Percentiles rank a stretch among this genome's conserved stretches.
Conservation (phyloP, 2,888 invertebrate genomes). For the Artemia sinica region DNA sequence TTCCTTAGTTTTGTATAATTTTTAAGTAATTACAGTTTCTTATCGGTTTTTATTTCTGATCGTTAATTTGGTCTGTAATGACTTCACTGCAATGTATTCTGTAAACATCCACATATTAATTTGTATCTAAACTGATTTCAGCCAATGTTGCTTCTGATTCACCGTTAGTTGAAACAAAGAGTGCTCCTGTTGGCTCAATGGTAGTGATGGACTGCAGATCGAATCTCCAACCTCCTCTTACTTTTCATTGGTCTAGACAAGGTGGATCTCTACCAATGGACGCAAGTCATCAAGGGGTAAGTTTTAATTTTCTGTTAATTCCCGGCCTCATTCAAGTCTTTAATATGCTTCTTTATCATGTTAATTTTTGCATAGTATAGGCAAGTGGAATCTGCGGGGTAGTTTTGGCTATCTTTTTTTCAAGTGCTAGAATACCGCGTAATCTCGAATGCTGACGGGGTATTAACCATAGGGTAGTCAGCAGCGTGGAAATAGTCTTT, state of each 20-base stretch:
- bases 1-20: too few relatives aligned
- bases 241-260: constrained; percentile 55
- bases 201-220: constrained; percentile 50
- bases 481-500: too few relatives aligned
- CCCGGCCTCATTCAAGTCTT: not conserved
- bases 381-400: too few relatives aligned
- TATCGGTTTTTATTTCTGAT: too few relatives aligned
- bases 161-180: constrained; percentile 37
- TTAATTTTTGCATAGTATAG: constrained; percentile 12
- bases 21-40: too few relatives aligned
- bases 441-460: too few relatives aligned
- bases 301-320: constrained; percentile 22
- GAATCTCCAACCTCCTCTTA: constrained; percentile 44
- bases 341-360: not conserved
- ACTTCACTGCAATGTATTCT: too few relatives aligned
- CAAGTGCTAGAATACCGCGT: too few relatives aligned
- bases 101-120: too few relatives aligned
- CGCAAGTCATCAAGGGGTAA: constrained; percentile 39
- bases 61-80: too few relatives aligned
- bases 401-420: too few relatives aligned
- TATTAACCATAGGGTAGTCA: too few relatives aligned
- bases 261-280: constrained; percentile 46
- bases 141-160: constrained; percentile 25
- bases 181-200: constrained; percentile 41
- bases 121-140: not conserved